Conservation (phyloP, 2,113 vertebrate genomes). For the Scalopus aquaticus region DNA sequence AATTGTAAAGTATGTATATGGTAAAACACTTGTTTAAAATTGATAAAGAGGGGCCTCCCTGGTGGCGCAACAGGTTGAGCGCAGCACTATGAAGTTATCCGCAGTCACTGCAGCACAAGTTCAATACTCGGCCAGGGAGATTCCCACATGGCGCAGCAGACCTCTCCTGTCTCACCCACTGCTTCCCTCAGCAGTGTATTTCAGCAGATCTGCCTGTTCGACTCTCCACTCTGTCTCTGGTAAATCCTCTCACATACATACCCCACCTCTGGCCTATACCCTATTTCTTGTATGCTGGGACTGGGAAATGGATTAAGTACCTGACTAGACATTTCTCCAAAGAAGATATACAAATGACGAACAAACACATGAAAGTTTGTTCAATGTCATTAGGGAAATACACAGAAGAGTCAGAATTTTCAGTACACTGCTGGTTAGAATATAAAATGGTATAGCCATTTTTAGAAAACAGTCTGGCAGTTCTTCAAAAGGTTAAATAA, state of each 20-base stretch:
- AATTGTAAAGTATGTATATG: background rate
- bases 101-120: too few relatives aligned
- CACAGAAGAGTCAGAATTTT: background rate
- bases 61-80: too few relatives aligned
- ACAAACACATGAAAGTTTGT: background rate
- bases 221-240: too few relatives aligned
- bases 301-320: background rate
- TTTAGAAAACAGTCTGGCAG: background rate
- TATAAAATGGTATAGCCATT: background rate
- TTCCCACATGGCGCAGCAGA: too few relatives aligned
- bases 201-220: too few relatives aligned
- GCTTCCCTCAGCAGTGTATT: too few relatives aligned
- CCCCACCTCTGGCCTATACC: too few relatives aligned
- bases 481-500: conserved; percentile 21
- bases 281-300: background rate
- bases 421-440: background rate
- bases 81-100: too few relatives aligned
- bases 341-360: background rate
- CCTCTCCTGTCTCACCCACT: too few relatives aligned
- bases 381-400: background rate
- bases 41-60: background rate
- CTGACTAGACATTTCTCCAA: background rate
- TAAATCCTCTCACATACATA: too few relatives aligned
- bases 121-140: too few relatives aligned
- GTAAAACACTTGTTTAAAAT: background rate